Percentiles rank a stretch among this genome's conserved stretches.
phyloP scores from a whole-genome alignment of 2,797 vertebrate species.

The Leuciscus waleckii region DNA sequence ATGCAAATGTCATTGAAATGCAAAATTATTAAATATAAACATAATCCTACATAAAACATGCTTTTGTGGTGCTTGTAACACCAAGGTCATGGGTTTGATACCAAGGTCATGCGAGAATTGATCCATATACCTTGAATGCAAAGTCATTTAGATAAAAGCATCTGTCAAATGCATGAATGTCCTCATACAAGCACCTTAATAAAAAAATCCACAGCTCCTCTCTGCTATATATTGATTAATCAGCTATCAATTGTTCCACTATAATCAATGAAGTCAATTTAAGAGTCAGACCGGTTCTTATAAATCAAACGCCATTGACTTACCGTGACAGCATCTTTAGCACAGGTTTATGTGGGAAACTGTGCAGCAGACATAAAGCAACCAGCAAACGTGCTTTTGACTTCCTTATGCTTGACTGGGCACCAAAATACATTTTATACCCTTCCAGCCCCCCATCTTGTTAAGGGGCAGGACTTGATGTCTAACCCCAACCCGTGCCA shows the following conservation, averaged over 20 bases:
- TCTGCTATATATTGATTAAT: neutral
- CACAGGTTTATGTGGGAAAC: slow-evolving; percentile 62
- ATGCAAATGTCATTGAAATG: neutral
- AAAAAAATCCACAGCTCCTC: neutral
- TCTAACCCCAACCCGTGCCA: slow-evolving; percentile 58
- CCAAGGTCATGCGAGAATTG: neutral
- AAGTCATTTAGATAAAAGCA: neutral
- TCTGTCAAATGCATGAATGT: neutral
- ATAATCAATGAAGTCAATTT: neutral
- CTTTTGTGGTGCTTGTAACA: neutral
- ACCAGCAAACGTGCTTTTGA: slow-evolving; percentile 61
- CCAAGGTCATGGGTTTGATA: neutral
- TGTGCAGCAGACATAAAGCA: slow-evolving; percentile 65
- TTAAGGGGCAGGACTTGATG: slow-evolving; percentile 65
- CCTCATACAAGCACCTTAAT: neutral
- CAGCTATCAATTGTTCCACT: neutral
- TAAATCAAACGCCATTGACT: slow-evolving; percentile 54
- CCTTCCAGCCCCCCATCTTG: slow-evolving; percentile 65
- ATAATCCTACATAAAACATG: neutral
- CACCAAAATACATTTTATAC: slow-evolving; percentile 70
- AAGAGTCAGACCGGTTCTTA: slow-evolving; percentile 12
- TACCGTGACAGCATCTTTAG: slow-evolving; percentile 70
- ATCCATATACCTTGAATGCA: neutral
- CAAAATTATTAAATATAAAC: neutral
- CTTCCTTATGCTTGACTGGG: slow-evolving; percentile 68